Percentiles rank a stretch among this genome's conserved stretches.
phyloP scores from a whole-genome alignment of 2,113 vertebrate genomes.

The Ptilonorhynchus violaceus region DNA sequence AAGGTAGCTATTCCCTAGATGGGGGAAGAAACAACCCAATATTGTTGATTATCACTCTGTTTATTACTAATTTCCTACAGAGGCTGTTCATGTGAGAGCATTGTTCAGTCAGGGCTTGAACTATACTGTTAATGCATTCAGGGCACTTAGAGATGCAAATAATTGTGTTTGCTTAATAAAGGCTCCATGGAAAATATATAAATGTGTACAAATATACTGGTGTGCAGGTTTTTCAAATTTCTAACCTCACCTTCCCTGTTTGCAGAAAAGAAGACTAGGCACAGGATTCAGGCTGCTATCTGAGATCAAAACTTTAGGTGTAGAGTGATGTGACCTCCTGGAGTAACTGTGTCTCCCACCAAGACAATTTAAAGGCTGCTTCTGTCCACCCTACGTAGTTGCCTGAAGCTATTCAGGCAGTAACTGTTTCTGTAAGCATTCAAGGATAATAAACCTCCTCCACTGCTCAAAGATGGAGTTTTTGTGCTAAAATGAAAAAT shows the following conservation, averaged over 20 bases:
- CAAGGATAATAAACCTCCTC: background rate
- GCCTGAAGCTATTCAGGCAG: background rate
- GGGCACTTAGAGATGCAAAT: background rate
- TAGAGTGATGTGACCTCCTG: background rate
- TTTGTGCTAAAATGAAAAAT: background rate
- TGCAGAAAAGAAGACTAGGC: background rate
- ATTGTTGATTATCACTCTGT: background rate
- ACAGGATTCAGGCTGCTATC: background rate
- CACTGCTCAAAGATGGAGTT: background rate
- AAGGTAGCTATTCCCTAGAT: background rate
- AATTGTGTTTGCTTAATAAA: background rate
- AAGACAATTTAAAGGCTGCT: background rate
- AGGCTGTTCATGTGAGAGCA: accelerated
- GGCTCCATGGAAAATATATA: background rate
- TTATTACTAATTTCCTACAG: background rate
- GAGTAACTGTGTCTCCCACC: background rate
- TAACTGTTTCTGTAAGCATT: background rate
- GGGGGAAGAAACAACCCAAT: background rate
- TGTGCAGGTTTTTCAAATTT: background rate
- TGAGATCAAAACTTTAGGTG: background rate
- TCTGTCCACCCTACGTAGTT: background rate
- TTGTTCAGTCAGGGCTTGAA: background rate
- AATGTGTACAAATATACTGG: background rate
- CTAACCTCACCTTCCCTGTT: background rate
- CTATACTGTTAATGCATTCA: background rate